Evolutionary conservation across 2,113 vertebrate genomes (phyloP).

Genomic region (Cephalopterus ornatus): DNA sequence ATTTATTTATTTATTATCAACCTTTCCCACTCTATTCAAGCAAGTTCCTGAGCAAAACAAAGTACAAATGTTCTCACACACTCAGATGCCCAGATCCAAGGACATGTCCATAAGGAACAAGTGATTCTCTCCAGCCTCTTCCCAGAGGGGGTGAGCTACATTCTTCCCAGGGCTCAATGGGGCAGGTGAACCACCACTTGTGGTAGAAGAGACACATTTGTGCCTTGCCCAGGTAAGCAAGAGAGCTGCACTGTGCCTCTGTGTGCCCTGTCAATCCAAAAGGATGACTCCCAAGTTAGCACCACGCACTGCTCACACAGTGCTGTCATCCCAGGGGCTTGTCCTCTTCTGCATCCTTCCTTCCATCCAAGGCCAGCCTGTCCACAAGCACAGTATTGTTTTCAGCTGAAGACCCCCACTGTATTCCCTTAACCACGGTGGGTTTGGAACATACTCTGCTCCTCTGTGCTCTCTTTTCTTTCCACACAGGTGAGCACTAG

Average conservation of each 20-base stretch:
- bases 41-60: neutral
- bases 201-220: neutral
- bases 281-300: neutral
- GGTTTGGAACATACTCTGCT: neutral
- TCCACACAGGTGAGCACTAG: neutral
- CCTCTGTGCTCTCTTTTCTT: neutral
- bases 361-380: neutral
- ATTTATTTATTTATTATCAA: neutral
- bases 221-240: neutral
- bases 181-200: neutral
- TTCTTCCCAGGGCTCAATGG: neutral
- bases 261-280: neutral
- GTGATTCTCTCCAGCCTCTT: neutral
- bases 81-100: neutral
- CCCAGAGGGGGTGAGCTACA: neutral
- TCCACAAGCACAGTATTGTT: neutral
- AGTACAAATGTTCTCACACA: neutral
- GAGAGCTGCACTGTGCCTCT: neutral
- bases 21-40: neutral
- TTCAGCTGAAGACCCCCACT: neutral
- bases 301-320: rapidly evolving
- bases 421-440: neutral
- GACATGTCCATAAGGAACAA: neutral
- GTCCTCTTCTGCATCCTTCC: neutral
- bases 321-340: neutral